Base-by-base conservation (phyloP, 2,888 invertebrate species). In the Pocota personata region DNA sequence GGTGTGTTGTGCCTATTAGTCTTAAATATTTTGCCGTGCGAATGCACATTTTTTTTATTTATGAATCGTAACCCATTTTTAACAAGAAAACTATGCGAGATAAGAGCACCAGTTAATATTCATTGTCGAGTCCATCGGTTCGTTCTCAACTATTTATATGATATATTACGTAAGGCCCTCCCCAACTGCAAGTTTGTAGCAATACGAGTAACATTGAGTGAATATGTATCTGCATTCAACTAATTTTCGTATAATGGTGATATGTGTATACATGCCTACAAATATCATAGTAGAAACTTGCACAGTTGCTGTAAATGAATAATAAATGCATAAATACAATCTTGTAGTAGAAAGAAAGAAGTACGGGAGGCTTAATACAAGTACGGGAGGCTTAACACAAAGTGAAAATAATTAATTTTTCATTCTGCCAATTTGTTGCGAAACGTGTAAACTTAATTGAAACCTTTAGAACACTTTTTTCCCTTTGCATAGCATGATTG, bases 381-480 rank as follows among this genome's bases (percentile, higher is more conserved):
- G n/a, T n/a, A n/a, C n/a, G n/a, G n/a, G 88, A 84, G 83, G n/a
- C n/a, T n/a, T n/a, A n/a, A n/a, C n/a, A n/a, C n/a, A n/a, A 87
- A 87, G 72, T 87, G 88, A 89, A 87, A 58, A 89, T 90, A 91
- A 90, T 91, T 90, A 91, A 89, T 90, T 89, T 30, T 16, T 24
- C 10, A 14, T 24, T 60, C 0, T 27, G 2, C 21, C 6, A 67
- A 32, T 60, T 27, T 14, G 40, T 40, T 40, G 5, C 40, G 8
- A 35, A 46, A 46, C 6, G 40, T 52, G 58, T 50, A 46, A 50
- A 24, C 24, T 37, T 32, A 55, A 46, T 57, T 50, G 67, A 58
- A 24, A 32, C 55, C 8, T 32, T 46, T 14, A 32, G 10, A 19
- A 3, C 12, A 5, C 46, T 19, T 12, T n/a, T 35, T 35, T 12